phyloP scores from a whole-genome alignment of 1,140 invertebrate species.

The Pemphigus obesinymphae region DNA sequence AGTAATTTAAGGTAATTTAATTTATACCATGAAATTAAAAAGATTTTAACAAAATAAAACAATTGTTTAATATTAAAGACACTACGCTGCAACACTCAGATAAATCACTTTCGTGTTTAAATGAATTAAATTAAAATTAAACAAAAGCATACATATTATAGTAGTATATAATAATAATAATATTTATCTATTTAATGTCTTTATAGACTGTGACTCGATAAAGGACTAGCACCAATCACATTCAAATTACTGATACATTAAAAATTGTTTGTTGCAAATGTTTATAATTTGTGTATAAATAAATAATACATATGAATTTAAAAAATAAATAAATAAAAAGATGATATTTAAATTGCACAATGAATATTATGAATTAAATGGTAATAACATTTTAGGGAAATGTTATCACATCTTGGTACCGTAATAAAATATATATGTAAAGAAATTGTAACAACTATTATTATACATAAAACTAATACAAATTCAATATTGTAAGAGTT shows the following conservation, averaged over 20 bases:
- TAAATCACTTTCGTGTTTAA: not conserved
- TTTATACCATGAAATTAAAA: too few species aligned
- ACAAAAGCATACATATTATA: not conserved
- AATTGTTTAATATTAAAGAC: too few species aligned
- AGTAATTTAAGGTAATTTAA: too few species aligned
- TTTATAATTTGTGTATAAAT: not conserved
- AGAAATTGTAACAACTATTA: not conserved
- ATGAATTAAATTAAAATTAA: not conserved
- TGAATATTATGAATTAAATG: not conserved
- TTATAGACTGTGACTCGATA: conserved; percentile 15
- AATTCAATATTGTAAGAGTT: not conserved
- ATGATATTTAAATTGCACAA: conserved; percentile 5
- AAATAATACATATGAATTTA: not conserved
- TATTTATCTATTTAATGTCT: not conserved
- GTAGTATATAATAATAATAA: not conserved
- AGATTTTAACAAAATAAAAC: too few species aligned
- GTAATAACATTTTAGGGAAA: not conserved
- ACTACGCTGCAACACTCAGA: too few species aligned
- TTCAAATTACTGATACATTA: not conserved
- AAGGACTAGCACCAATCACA: conserved; percentile 35
- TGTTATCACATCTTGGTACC: not conserved
- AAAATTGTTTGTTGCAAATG: not conserved
- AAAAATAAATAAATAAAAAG: not conserved
- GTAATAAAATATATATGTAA: not conserved
- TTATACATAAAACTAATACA: not conserved